Evolutionary conservation across 1,140 invertebrate species (phyloP).

Genomic region (Sipha flava): DNA sequence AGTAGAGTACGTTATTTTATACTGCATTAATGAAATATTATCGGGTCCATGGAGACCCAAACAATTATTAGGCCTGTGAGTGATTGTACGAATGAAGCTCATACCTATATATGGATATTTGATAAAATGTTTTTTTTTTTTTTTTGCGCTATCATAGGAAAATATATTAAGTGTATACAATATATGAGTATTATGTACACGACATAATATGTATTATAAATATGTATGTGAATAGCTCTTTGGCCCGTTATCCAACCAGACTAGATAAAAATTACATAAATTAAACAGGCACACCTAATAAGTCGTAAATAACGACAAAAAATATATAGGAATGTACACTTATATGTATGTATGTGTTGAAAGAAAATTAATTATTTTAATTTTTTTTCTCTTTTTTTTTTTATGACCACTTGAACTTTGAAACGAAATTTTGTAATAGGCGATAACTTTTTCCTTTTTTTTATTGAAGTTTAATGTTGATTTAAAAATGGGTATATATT

Average conservation of each 20-base stretch:
- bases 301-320: conserved; percentile 26
- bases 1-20: no score
- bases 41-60: neutral
- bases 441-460: neutral
- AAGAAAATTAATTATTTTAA: neutral
- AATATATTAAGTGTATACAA: neutral
- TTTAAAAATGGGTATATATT: neutral
- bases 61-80: neutral
- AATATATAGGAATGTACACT: conserved; percentile 29
- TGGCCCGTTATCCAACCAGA: conserved; percentile 30
- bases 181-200: no score
- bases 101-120: no score
- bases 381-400: neutral
- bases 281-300: conserved; percentile 31
- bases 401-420: neutral
- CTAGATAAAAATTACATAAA: conserved; percentile 32
- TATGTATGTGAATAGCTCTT: conserved; percentile 22
- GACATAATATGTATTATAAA: neutral
- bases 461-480: neutral
- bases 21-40: neutral
- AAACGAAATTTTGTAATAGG: neutral
- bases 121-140: neutral
- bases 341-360: conserved; percentile 3
- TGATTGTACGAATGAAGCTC: neutral
- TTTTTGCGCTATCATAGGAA: neutral